Evolutionary conservation across 2,113 vertebrate genomes (phyloP).

Genomic region (Holacanthus passer): DNA sequence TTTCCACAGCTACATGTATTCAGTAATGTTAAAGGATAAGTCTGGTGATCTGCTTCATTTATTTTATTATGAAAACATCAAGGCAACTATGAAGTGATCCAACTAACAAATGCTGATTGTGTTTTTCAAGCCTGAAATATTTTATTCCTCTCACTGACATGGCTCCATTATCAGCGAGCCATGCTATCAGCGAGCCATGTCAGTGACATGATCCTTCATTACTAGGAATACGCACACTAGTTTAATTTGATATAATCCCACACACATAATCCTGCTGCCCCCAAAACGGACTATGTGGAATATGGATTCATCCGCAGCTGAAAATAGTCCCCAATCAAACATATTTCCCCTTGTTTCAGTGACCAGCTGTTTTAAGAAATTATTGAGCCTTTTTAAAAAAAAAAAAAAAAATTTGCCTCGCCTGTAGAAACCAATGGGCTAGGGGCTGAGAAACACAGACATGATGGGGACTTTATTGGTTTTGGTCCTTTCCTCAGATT

Average conservation of each 20-base stretch:
- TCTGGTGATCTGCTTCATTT: too few relatives aligned
- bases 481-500: neutral
- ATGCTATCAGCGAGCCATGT: neutral
- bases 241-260: too few relatives aligned
- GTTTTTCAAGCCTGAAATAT: too few relatives aligned
- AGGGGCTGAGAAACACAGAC: neutral
- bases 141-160: neutral
- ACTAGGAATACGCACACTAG: neutral
- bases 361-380: neutral
- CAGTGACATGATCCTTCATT: neutral
- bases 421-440: neutral
- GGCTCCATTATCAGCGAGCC: neutral
- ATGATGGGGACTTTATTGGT: neutral
- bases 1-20: too few relatives aligned
- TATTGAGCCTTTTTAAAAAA: neutral
- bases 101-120: too few relatives aligned
- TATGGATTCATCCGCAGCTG: neutral
- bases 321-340: neutral
- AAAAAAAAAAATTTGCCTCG: neutral
- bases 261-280: too few relatives aligned
- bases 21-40: neutral
- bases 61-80: neutral
- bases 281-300: too few relatives aligned
- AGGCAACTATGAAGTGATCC: too few relatives aligned
- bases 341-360: neutral